Conservation (phyloP, 1,140 invertebrate genomes). For the Diplogasteroides magnus region DNA sequence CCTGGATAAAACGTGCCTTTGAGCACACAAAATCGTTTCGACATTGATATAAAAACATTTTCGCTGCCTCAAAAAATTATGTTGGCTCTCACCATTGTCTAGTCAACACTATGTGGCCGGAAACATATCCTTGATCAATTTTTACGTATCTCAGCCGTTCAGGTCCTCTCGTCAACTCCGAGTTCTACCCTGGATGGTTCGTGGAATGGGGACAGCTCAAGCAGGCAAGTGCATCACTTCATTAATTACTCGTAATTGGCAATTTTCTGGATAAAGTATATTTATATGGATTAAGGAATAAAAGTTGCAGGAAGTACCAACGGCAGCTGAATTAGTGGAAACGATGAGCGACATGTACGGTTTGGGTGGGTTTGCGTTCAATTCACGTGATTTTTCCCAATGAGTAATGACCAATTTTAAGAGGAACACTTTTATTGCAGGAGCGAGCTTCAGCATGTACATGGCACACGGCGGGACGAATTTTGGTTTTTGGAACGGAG, state of each 20-base stretch:
- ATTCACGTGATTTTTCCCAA: no score
- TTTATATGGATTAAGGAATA: no score
- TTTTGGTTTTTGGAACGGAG: conserved; percentile 37
- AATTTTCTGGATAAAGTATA: no score
- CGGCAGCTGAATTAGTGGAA: no score
- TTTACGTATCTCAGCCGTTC: not conserved
- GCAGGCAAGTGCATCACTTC: conserved; percentile 12
- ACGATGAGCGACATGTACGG: not conserved
- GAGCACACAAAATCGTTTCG: no score
- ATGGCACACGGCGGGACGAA: conserved; percentile 39
- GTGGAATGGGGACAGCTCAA: conserved; percentile 70
- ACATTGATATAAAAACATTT: no score
- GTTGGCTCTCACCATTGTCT: no score
- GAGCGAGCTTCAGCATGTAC: conserved; percentile 35
- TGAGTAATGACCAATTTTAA: not conserved
- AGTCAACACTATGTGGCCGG: no score
- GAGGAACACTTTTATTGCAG: not conserved
- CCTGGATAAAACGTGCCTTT: no score
- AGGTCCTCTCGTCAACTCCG: conserved; percentile 77
- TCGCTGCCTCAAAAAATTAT: no score
- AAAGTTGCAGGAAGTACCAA: no score
- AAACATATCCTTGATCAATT: no score
- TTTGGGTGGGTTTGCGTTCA: not conserved
- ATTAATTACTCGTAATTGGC: conserved; percentile 10
- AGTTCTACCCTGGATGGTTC: conserved; percentile 78